These are phyloP conservation scores for Melanotaenia nigrans DNA, from an alignment of 2,797 vertebrate genomes.

Conservation along the genomic window DNA sequence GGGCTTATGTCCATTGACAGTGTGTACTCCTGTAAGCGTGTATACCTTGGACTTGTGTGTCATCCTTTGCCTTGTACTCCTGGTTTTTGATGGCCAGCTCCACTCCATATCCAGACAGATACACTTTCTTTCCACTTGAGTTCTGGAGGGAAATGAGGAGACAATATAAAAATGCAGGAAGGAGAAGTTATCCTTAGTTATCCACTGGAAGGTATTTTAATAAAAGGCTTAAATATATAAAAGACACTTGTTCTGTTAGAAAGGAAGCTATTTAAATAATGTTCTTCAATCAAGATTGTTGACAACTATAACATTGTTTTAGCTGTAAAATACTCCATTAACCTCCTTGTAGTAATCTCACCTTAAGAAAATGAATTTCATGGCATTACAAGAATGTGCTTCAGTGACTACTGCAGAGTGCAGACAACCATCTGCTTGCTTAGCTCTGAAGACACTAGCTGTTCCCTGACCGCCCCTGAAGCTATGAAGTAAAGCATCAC, in stretches of 20 bases:
- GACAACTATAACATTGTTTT: constrained; percentile 1
- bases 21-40: constrained; percentile 4
- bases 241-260: neutral
- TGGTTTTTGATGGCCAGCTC: constrained; percentile 98
- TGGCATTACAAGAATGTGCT: constrained; percentile 22
- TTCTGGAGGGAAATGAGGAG: constrained; percentile 76
- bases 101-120: constrained; percentile 95
- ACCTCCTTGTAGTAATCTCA: constrained; percentile 6
- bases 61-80: constrained; percentile 99
- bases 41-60: constrained; percentile 98
- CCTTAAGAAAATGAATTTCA: constrained; percentile 1
- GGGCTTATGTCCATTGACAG: constrained; percentile 14
- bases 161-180: neutral
- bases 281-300: neutral
- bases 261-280: neutral
- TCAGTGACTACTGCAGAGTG: constrained; percentile 38
- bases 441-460: constrained; percentile 29
- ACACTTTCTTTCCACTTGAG: constrained; percentile 86
- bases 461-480: constrained; percentile 30
- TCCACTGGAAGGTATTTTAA: constrained; percentile 1
- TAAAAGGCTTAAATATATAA: neutral
- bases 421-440: constrained; percentile 50
- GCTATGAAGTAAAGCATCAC: constrained; percentile 43
- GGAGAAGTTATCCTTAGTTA: neutral
- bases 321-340: constrained; percentile 4